Conservation (phyloP, 2,113 vertebrate genomes). For the Peromyscus californicus region DNA sequence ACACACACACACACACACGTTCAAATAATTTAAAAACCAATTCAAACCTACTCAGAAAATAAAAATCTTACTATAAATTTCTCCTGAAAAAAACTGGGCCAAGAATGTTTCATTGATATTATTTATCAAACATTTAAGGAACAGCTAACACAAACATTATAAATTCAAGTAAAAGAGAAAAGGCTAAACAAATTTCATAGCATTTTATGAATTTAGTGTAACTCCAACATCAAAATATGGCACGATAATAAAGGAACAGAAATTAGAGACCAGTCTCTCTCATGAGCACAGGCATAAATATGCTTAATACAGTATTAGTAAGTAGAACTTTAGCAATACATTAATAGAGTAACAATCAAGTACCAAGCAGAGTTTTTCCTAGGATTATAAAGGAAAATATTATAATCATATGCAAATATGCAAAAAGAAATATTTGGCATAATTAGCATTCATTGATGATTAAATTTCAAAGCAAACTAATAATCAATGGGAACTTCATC, state of each 20-base stretch:
- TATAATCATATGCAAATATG: background rate
- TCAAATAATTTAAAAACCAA: background rate
- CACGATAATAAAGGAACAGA: background rate
- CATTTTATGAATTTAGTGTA: background rate
- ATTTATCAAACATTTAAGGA: background rate
- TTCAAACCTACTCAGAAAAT: background rate
- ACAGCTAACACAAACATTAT: background rate
- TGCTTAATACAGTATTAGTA: background rate
- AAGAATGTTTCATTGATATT: background rate
- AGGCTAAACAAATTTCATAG: background rate
- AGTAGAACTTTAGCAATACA: background rate
- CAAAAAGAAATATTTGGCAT: background rate
- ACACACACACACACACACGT: background rate
- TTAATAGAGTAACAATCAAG: background rate
- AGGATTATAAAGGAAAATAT: background rate
- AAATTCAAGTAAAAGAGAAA: background rate
- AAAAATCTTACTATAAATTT: background rate
- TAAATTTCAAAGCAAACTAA: background rate
- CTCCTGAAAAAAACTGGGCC: background rate
- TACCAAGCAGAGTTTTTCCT: background rate
- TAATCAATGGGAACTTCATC: background rate
- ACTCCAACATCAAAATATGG: background rate
- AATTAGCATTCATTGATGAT: background rate
- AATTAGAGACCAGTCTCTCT: background rate
- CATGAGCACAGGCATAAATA: background rate